Base-by-base conservation (phyloP, 2,797 vertebrate genomes). In the Sebastes minor region DNA sequence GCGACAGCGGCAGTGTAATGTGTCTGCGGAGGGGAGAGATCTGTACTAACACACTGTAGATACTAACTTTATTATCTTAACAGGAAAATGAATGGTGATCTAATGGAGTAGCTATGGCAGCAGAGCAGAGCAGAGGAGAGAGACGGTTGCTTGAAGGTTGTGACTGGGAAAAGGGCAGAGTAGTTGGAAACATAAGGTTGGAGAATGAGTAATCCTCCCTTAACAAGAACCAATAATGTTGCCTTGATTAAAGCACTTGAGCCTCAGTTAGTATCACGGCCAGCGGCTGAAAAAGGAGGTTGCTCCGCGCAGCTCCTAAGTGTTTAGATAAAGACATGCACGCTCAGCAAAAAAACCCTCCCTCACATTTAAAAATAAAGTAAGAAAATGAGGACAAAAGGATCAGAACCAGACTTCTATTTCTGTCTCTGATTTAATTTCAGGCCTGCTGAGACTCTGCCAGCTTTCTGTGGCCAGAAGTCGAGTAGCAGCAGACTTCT, bases 311-410 rank as follows among this genome's bases (percentile, higher is more conserved):
- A 28, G 53, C 65, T 76, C 28, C 55, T 38, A 49, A 76, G 28
- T 59, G 42, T 80, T 59, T 80, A 75, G 86, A 89, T 88, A 83
- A 81, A 84, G 85, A 88, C 28, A 10, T 73, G 82, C 77, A 13
- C 2, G 53, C 64, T 89, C 89, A 90, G 83, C 81, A 55, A 74
- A 60, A 86, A 71, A 86, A 71, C n/a, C 32, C 28, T 62, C 23
- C 52, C 61, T 70, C 55, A 4, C 22, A 79, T 71, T 16, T 53
- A 30, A 67, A 57, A 71, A 38, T 42, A 65, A 49, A 78, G 28
- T 70, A 69, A 22, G 57, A 82, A 85, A 90, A 80, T 30, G 42
- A 71, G 86, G 81, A 80, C 74, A 85, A 71, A 52, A 52, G 57
- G 25, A 23, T 10, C 74, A 20, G 65, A 85, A 78, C 56, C 63